phyloP scores from a whole-genome alignment of 2,888 invertebrate species.

The Oxystoma pomonae region DNA sequence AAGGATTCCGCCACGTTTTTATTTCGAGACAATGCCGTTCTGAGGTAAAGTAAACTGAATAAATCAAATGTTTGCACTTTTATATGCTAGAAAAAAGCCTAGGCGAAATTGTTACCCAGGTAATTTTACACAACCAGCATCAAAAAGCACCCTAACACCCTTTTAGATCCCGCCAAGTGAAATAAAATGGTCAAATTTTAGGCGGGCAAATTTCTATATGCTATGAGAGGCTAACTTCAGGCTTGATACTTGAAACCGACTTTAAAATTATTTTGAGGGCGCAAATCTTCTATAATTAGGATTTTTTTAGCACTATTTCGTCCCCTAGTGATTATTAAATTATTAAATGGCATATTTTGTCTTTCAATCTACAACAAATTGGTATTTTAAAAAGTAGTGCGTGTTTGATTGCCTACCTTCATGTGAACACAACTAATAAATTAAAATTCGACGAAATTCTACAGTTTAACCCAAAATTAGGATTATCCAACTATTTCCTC shows the following conservation, averaged over 20 bases:
- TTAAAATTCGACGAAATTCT: neutral
- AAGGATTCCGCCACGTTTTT: constrained; percentile 10
- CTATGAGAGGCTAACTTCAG: constrained; percentile 21
- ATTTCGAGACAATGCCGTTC: constrained; percentile 4
- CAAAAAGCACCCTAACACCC: constrained; percentile 31
- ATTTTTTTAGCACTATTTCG: too few relatives aligned
- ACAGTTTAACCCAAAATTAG: constrained; percentile 9
- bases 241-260: constrained; percentile 14
- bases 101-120: constrained; percentile 29
- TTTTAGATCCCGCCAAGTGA: constrained; percentile 33
- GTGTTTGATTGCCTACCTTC: constrained; percentile 20
- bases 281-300: too few relatives aligned
- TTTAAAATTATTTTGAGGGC: too few relatives aligned
- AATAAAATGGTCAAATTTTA: constrained; percentile 27
- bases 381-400: too few relatives aligned
- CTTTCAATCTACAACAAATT: too few relatives aligned
- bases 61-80: constrained; percentile 12
- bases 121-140: constrained; percentile 34
- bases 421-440: constrained; percentile 4
- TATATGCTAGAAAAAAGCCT: constrained; percentile 11
- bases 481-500: constrained; percentile 10
- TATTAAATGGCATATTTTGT: too few relatives aligned
- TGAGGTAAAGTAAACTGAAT: neutral
- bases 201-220: constrained; percentile 25
- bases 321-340: too few relatives aligned